phyloP scores from a whole-genome alignment of 2,888 invertebrate species.

The Linnaemya tessellans region DNA sequence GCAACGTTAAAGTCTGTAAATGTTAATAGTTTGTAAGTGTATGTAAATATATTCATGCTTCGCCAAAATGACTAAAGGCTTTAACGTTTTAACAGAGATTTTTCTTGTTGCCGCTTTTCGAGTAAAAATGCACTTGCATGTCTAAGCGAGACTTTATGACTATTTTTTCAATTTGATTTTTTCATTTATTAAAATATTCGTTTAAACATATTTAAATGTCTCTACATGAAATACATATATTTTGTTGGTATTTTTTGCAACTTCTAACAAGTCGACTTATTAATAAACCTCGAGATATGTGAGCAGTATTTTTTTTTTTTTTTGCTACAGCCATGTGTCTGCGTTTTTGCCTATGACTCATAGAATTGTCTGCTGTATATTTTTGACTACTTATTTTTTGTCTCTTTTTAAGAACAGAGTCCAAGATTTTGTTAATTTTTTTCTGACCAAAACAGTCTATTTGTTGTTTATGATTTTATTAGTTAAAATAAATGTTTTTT shows the following conservation, averaged over 20 bases:
- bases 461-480: constrained; percentile 81
- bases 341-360: constrained; percentile 67
- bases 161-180: constrained; percentile 53
- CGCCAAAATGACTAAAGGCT: constrained; percentile 68
- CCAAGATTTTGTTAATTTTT: constrained; percentile 71
- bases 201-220: constrained; percentile 51
- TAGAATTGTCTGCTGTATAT: constrained; percentile 63
- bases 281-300: constrained; percentile 60
- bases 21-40: constrained; percentile 36
- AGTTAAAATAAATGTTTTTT: constrained; percentile 75
- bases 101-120: constrained; percentile 46
- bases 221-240: background rate
- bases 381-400: constrained; percentile 21
- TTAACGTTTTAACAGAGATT: constrained; percentile 64
- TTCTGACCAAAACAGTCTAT: constrained; percentile 58
- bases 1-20: constrained; percentile 8
- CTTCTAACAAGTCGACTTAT: constrained; percentile 68
- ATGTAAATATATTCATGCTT: constrained; percentile 64
- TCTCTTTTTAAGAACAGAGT: constrained; percentile 62
- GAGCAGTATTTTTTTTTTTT: constrained; percentile 33
- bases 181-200: constrained; percentile 59
- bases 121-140: constrained; percentile 72
- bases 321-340: constrained; percentile 66
- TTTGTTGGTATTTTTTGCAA: constrained; percentile 45
- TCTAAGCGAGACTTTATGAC: constrained; percentile 69